A percentile compares a stretch with the other conserved stretches of the same genome.
These are phyloP conservation scores for Hypsopygia costalis DNA, from an alignment of 2,888 invertebrate species.

Conservation along the genomic window DNA sequence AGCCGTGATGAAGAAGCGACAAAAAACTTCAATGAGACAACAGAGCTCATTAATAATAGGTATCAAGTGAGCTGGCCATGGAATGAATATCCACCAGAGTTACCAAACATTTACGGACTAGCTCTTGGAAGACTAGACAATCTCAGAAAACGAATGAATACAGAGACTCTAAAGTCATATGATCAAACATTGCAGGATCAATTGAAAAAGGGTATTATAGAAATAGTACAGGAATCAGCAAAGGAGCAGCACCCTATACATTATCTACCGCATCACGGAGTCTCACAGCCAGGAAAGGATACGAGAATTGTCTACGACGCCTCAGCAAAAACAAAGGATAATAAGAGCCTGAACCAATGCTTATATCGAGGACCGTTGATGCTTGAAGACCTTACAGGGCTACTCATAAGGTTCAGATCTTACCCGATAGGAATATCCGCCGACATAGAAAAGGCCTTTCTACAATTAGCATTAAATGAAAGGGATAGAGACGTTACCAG, in stretches of 20 bases:
- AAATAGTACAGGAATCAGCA: no score
- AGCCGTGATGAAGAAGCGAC: no score
- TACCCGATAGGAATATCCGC: constrained; percentile 41
- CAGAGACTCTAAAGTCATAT: no score
- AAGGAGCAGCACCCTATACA: neutral
- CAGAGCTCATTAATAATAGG: no score
- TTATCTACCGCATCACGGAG: neutral
- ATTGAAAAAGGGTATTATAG: no score
- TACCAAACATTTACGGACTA: no score
- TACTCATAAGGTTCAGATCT: constrained; percentile 18
- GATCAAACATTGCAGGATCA: no score
- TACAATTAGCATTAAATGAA: constrained; percentile 10
- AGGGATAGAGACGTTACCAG: constrained; percentile 10
- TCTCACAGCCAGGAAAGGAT: neutral
- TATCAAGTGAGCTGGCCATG: no score
- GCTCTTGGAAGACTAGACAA: no score
- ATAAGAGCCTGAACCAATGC: neutral
- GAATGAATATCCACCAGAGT: no score
- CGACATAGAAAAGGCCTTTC: constrained; percentile 15
- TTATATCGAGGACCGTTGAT: neutral
- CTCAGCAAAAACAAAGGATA: neutral
- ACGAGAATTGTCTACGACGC: neutral
- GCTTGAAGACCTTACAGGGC: neutral
- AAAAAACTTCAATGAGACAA: no score
- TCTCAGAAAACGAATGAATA: no score